Evolutionary conservation across 2,797 vertebrate species (phyloP).

Genomic region (Molossus molossus): DNA sequence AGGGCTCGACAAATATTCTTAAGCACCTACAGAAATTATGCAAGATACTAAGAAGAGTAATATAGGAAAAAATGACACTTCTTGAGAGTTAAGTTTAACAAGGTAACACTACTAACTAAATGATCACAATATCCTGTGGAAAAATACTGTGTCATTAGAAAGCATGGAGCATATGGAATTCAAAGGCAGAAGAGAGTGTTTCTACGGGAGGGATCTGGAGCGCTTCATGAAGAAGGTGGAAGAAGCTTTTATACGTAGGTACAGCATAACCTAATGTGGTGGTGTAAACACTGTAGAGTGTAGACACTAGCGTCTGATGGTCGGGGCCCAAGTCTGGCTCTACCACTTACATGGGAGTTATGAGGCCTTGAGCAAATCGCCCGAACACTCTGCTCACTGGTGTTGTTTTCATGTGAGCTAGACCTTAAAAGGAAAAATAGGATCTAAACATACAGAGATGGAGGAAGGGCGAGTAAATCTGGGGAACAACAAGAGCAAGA

Average conservation of each 20-base stretch:
- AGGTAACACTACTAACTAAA: neutral
- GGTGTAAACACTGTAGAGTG: neutral
- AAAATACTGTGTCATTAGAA: neutral
- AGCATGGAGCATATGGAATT: neutral
- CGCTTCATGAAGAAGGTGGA: neutral
- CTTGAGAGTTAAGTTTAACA: neutral
- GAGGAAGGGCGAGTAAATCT: neutral
- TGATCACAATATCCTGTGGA: neutral
- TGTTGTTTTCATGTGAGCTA: constrained; percentile 22
- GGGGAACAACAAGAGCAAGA: neutral
- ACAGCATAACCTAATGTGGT: neutral
- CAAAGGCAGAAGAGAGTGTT: neutral
- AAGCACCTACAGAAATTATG: neutral
- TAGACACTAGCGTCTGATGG: neutral
- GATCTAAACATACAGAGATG: neutral
- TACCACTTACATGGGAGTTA: neutral
- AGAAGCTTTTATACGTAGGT: neutral
- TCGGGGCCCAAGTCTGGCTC: constrained; percentile 40
- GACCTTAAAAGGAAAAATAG: constrained; percentile 18
- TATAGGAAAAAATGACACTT: neutral
- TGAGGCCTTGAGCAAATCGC: constrained; percentile 34
- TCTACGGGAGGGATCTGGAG: neutral
- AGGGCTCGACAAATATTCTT: constrained; percentile 38
- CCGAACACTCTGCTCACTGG: neutral
- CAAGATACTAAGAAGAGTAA: neutral